Evolutionary conservation across 2,113 vertebrate genomes (phyloP).

Genomic region (Myocastor coypus): DNA sequence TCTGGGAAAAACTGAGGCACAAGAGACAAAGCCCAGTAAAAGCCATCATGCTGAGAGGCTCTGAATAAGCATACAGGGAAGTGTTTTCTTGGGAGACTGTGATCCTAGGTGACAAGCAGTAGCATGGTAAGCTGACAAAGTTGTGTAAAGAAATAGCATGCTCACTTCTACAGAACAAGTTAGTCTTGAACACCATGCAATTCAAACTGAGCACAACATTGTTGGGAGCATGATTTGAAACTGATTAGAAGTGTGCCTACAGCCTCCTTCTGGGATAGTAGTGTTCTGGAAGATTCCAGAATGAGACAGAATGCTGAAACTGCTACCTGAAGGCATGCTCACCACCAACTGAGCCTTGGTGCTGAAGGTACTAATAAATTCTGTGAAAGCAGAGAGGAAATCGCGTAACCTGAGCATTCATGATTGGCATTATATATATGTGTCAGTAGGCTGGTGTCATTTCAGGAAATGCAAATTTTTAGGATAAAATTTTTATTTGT

Average conservation of each 20-base stretch:
- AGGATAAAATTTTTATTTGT: too few relatives aligned
- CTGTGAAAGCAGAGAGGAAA: background rate
- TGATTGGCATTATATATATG: background rate
- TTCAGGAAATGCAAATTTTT: background rate
- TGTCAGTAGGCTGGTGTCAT: background rate
- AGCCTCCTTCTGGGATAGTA: background rate
- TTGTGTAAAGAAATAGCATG: background rate
- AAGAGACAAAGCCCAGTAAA: background rate
- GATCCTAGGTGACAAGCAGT: background rate
- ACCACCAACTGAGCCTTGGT: background rate
- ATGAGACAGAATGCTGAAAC: background rate
- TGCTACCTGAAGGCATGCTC: background rate
- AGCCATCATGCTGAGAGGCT: background rate
- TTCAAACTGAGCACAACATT: background rate
- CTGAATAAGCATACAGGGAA: background rate
- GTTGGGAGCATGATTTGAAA: background rate
- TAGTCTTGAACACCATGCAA: background rate
- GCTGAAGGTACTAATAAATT: background rate
- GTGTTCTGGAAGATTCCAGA: background rate
- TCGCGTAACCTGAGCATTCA: background rate
- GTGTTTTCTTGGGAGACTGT: background rate
- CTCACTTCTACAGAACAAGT: conserved; percentile 26
- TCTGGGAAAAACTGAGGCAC: background rate
- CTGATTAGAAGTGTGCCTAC: background rate
- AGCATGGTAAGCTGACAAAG: background rate